Base-by-base conservation (phyloP, 2,113 vertebrate species). In the Regulus satrapa region DNA sequence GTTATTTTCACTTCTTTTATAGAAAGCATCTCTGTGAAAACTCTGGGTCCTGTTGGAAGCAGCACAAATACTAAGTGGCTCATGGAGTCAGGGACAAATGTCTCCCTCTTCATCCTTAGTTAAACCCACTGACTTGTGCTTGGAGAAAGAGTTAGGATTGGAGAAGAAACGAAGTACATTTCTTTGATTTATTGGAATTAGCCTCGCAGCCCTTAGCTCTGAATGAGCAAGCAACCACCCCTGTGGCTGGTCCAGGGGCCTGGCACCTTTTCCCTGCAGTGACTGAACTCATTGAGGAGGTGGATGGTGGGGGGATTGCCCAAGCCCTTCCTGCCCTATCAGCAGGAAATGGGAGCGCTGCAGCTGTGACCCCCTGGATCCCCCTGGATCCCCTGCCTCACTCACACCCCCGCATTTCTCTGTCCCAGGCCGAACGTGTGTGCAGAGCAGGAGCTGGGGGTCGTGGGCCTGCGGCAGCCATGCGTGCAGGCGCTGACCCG, bases 401-500 rank as follows among this genome's bases (percentile, higher is more conserved):
- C 55, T 38, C 7, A 9, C 6, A 4, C 0, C 5, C n/a, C 29
- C 14, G 11, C 13, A 1, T 73, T 32, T 64, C 36, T 38, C 11
- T 64, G 23, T 67, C 56, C 21, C 97, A 99, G 99, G 99, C 98
- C 99, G 1, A 99, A 99, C 0, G 99, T 99, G 81, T 99, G 99
- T 6, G 83, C 96, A 0, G 98, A 98, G 95, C 98, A 80, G 94
- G 97, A 99, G 97, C 97, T 99, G 97, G 98, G 92, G 6, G 81
- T 99, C 49, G 98, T 99, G 51, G 98, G 98, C 76, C 99, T 97
- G 66, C 98, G 95, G 96, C 99, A 99, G 97, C 99, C 99, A 0
- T 99, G 98, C 1, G 97, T 98, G 82, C 99, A 96, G 90, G 98
- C 98, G 56, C 98, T 98, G 90, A 98, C 96, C 73, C 98, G 98